These are phyloP conservation scores for Sebastes matsubarae DNA, from an alignment of 2,797 vertebrate genomes.

Conservation along the genomic window DNA sequence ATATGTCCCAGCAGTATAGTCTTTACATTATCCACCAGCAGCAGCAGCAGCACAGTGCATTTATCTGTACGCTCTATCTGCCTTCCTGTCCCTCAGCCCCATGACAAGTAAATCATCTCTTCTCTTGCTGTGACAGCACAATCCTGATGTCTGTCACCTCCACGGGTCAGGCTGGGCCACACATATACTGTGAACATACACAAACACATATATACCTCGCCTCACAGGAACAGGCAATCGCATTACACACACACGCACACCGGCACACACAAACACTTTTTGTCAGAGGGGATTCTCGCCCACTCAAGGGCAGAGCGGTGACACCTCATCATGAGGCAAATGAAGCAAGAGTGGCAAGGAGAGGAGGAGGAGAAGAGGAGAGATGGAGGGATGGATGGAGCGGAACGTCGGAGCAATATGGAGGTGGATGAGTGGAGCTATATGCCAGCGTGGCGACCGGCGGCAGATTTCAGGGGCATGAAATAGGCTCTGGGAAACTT, in stretches of 20 bases:
- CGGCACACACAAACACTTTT: conserved; percentile 43
- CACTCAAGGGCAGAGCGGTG: conserved; percentile 75
- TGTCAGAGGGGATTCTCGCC: conserved; percentile 64
- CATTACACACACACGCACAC: conserved; percentile 28
- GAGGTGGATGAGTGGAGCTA: conserved; percentile 54
- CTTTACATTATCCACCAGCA: conserved; percentile 56
- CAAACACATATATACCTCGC: neutral
- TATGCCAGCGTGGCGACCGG: conserved; percentile 32
- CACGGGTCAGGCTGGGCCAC: conserved; percentile 56
- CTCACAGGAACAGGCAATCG: conserved; percentile 38
- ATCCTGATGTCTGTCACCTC: conserved; percentile 69
- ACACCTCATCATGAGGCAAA: conserved; percentile 83
- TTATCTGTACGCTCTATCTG: conserved; percentile 67
- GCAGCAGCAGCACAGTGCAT: conserved; percentile 47
- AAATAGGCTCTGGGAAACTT: conserved; percentile 47
- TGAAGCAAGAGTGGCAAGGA: conserved; percentile 72
- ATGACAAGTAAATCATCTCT: conserved; percentile 78
- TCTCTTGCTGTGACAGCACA: conserved; percentile 73
- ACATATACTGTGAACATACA: conserved; percentile 34
- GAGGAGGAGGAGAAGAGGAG: conserved; percentile 47
- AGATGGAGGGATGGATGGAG: conserved; percentile 65
- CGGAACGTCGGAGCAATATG: conserved; percentile 54
- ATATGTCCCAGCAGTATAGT: conserved; percentile 39
- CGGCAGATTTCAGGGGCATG: conserved; percentile 59
- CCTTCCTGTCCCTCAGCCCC: conserved; percentile 59